A percentile compares a stretch with the other conserved stretches of the same genome.
These are phyloP conservation scores for Aphrophora alni DNA, from an alignment of 2,888 invertebrate genomes.

Conservation along the genomic window DNA sequence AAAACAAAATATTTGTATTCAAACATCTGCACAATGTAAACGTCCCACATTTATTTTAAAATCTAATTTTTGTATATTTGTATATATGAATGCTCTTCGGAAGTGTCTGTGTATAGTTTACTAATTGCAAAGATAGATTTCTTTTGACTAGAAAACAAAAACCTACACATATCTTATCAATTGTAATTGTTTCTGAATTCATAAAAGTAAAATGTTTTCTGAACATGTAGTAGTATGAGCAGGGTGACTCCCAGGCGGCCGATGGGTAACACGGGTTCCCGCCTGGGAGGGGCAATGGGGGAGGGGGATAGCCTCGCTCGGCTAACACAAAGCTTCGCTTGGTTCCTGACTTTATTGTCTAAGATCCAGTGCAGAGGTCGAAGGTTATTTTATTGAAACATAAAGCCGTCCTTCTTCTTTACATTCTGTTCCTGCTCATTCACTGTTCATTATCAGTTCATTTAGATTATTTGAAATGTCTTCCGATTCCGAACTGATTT, in stretches of 20 bases:
- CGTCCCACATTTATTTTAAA: too few species aligned
- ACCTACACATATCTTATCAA: background rate
- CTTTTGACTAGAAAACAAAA: background rate
- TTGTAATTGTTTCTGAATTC: background rate
- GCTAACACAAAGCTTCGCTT: conserved; percentile 2
- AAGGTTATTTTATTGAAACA: conserved; percentile 2
- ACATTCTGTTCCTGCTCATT: background rate
- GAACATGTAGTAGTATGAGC: background rate
- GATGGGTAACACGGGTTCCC: conserved; percentile 9
- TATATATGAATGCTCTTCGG: too few species aligned
- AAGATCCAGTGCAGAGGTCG: background rate
- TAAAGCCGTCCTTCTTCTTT: background rate
- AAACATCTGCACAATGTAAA: too few species aligned
- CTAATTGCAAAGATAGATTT: too few species aligned
- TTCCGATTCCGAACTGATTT: background rate
- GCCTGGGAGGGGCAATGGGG: conserved; percentile 9
- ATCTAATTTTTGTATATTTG: too few species aligned
- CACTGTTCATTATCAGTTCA: background rate
- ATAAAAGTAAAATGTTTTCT: background rate
- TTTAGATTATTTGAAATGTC: conserved; percentile 9
- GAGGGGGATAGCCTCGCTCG: background rate
- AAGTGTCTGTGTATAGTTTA: too few species aligned
- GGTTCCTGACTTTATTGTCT: background rate
- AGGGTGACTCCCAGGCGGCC: conserved; percentile 9
- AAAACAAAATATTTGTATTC: too few species aligned